Conservation (phyloP, 2,113 vertebrate genomes). For the Channa maculata region DNA sequence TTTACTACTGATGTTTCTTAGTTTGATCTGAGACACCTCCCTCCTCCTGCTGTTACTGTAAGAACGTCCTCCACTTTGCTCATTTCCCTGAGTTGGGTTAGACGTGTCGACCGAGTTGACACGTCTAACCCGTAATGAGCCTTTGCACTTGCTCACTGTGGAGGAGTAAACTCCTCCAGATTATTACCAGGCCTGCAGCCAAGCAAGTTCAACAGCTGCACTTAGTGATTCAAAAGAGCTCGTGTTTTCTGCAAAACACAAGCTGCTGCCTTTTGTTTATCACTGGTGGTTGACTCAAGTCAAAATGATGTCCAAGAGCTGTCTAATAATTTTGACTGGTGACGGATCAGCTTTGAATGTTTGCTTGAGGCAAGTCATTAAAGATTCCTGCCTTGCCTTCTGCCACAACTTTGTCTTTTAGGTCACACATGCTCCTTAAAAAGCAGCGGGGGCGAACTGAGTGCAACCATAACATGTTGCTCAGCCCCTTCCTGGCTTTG, state of each 20-base stretch:
- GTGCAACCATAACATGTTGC: slow-evolving; percentile 70
- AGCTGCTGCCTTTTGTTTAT: background rate
- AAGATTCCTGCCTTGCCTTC: slow-evolving; percentile 77
- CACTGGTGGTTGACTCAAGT: slow-evolving; percentile 7
- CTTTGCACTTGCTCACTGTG: slow-evolving; percentile 13
- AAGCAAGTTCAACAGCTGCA: background rate
- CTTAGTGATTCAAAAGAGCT: slow-evolving; percentile 1
- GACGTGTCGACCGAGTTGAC: slow-evolving; percentile 28
- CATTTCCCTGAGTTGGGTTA: slow-evolving; percentile 13
- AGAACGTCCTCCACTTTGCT: slow-evolving; percentile 16
- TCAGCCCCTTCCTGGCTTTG: slow-evolving; percentile 81
- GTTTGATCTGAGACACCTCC: background rate
- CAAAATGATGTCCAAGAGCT: slow-evolving; percentile 3
- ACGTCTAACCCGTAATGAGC: slow-evolving; percentile 36
- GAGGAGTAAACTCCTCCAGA: slow-evolving; percentile 1
- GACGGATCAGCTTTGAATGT: slow-evolving; percentile 33
- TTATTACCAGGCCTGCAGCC: slow-evolving; percentile 14
- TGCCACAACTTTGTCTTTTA: slow-evolving; percentile 71
- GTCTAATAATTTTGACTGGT: background rate
- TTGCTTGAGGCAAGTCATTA: slow-evolving; percentile 71
- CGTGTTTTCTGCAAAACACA: background rate
- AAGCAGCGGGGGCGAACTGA: slow-evolving; percentile 56
- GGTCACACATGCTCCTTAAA: slow-evolving; percentile 70
- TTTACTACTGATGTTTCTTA: slow-evolving; percentile 1
- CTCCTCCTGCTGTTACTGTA: background rate